Conservation (phyloP, 2,888 invertebrate genomes). For the Pocota personata region DNA sequence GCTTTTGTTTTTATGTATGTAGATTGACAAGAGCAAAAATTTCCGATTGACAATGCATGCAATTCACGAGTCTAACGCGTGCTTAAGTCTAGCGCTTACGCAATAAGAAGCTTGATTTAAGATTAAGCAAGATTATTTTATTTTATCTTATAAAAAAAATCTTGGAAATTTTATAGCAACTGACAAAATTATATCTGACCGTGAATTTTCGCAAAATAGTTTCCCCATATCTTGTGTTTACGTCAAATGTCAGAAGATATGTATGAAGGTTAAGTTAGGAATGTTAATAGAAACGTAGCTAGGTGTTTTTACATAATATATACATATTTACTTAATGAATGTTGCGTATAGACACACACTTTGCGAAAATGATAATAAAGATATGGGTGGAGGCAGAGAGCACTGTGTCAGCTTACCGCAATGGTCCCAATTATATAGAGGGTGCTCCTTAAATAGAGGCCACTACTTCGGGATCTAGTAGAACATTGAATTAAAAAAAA, state of each 20-base stretch:
- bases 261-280: neutral
- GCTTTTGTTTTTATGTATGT: neutral
- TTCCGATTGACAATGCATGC: neutral
- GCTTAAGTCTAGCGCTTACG: neutral
- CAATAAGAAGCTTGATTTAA: neutral
- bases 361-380: no score
- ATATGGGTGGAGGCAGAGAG: no score
- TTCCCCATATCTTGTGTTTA: neutral
- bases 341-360: no score
- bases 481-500: no score
- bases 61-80: neutral
- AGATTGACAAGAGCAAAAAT: neutral
- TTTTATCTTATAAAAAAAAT: neutral
- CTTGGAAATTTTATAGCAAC: neutral
- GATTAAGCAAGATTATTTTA: neutral
- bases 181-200: neutral
- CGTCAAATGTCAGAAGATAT: neutral
- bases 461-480: no score
- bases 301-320: neutral
- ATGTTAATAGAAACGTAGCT: neutral
- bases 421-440: no score
- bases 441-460: no score
- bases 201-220: conserved; percentile 7
- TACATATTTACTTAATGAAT: no score
- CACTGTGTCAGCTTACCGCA: no score